Evolutionary conservation across 2,113 vertebrate genomes (phyloP).

Genomic region (Psephotus haematonotus): DNA sequence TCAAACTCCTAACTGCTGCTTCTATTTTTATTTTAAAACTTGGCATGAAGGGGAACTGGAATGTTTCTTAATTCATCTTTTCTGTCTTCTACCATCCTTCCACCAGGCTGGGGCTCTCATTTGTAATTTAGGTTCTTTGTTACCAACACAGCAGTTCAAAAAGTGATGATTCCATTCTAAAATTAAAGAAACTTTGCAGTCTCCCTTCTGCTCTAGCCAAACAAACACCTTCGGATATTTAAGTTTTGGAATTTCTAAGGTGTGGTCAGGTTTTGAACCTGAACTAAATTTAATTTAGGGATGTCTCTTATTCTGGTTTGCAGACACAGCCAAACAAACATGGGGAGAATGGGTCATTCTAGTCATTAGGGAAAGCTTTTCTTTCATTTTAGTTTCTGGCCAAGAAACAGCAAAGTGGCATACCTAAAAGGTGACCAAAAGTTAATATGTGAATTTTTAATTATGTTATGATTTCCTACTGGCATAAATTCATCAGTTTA

Average conservation of each 20-base stretch:
- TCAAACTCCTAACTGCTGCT: background rate
- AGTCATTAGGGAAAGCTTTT: background rate
- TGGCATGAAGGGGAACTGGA: background rate
- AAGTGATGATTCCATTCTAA: background rate
- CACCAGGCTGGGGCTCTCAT: background rate
- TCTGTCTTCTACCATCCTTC: background rate
- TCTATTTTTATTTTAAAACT: background rate
- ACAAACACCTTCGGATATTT: background rate
- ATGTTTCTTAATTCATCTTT: background rate
- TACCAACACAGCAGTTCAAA: background rate
- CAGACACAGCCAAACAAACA: background rate
- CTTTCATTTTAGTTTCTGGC: background rate
- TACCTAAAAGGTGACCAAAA: background rate
- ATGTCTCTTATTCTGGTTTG: background rate
- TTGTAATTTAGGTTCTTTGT: background rate
- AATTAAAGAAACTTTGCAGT: background rate
- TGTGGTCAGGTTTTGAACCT: background rate
- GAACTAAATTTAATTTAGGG: background rate
- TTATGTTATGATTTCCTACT: background rate
- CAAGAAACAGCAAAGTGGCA: background rate
- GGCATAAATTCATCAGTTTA: background rate
- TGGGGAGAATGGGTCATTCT: background rate
- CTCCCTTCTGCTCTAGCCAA: background rate
- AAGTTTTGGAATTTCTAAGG: background rate
- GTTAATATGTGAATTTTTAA: background rate